Conservation (phyloP, 2,797 vertebrate genomes). For the Fistularia commersonii region DNA sequence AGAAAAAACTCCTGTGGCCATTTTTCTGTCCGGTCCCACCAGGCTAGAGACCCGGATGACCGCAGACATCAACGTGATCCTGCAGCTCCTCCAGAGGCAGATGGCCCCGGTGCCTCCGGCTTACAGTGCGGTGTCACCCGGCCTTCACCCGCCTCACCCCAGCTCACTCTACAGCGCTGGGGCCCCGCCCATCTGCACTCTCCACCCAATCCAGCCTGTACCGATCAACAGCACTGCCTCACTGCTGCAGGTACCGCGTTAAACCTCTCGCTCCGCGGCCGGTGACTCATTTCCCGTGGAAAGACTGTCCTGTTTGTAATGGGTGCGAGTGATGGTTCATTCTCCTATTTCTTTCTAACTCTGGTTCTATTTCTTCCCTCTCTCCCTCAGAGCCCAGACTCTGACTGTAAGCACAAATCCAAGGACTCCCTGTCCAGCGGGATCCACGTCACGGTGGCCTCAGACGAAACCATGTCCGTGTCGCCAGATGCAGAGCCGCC, state of each 20-base stretch:
- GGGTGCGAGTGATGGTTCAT: no score
- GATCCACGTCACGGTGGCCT: conserved; percentile 68
- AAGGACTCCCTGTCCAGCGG: conserved; percentile 78
- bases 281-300: no score
- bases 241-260: conserved; percentile 49
- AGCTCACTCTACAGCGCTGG: conserved; percentile 43
- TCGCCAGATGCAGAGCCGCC: conserved; percentile 65
- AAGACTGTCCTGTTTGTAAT: no score
- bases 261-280: no score
- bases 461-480: conserved; percentile 70
- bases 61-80: conserved; percentile 89
- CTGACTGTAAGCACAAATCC: conserved; percentile 72
- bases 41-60: conserved; percentile 95
- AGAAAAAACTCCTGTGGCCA: background rate
- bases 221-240: conserved; percentile 59
- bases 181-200: conserved; percentile 63
- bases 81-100: conserved; percentile 93
- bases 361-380: background rate
- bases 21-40: conserved; percentile 3
- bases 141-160: conserved; percentile 63
- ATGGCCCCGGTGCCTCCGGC: conserved; percentile 83
- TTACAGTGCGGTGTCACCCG: conserved; percentile 82
- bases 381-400: conserved; percentile 73
- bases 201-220: conserved; percentile 48
- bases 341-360: background rate